These are phyloP conservation scores for Prorops nasuta DNA, from an alignment of 1,140 invertebrate genomes.

Conservation along the genomic window DNA sequence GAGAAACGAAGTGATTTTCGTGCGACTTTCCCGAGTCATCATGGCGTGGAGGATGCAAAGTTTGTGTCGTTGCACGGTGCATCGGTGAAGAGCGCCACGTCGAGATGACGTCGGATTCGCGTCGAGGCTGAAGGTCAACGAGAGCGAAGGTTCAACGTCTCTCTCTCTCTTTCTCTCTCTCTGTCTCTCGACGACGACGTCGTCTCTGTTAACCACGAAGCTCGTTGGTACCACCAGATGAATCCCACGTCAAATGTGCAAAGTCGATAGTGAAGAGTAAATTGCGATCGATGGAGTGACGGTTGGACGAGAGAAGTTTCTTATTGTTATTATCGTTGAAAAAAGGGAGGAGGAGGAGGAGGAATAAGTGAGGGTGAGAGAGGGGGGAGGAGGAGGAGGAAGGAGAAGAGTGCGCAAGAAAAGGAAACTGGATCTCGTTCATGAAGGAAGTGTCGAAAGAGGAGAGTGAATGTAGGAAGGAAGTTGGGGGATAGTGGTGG, in stretches of 20 bases:
- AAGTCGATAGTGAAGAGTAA: too few species aligned
- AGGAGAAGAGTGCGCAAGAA: neutral
- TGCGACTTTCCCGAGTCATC: too few species aligned
- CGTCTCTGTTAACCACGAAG: too few species aligned
- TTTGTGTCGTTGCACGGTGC: conserved; percentile 3
- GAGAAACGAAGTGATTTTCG: too few species aligned
- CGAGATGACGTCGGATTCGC: conserved; percentile 13
- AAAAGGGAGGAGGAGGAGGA: neutral
- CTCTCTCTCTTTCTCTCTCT: neutral
- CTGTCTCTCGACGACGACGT: conserved; percentile 3
- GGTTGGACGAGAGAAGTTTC: neutral
- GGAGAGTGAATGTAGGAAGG: neutral
- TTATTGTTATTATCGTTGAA: neutral
- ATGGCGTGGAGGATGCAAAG: conserved; percentile 11
- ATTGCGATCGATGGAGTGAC: conserved; percentile 1
- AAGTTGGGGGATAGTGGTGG: conserved; percentile 6
- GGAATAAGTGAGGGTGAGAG: too few species aligned
- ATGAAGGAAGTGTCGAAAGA: neutral
- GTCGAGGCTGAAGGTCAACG: conserved; percentile 20
- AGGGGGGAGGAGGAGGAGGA: conserved; percentile 3
- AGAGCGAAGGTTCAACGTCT: conserved; percentile 12
- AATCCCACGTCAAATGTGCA: too few species aligned
- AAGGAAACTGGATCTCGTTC: neutral
- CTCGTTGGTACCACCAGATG: too few species aligned
- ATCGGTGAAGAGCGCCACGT: conserved; percentile 16